Evolutionary conservation across 2,888 invertebrate species (phyloP).

Genomic region (Sepiola atlantica): DNA sequence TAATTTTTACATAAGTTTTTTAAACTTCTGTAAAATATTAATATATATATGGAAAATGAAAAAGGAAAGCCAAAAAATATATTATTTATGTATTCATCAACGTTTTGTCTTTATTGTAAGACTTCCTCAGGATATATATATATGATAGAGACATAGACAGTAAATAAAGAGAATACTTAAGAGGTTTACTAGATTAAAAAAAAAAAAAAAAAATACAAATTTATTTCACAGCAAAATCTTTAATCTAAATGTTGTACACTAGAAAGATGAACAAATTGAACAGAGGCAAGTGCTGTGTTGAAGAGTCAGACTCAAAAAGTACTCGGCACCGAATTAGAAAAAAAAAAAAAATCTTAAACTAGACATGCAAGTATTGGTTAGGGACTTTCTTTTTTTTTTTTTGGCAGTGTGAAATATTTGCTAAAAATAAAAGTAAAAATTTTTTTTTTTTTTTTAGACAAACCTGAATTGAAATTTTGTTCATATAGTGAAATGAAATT

Average conservation of each 20-base stretch:
- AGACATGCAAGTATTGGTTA: constrained; percentile 39
- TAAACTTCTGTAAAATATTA: too few relatives aligned
- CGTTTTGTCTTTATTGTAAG: too few relatives aligned
- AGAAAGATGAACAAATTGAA: constrained; percentile 37
- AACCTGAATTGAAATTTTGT: not conserved
- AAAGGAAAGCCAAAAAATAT: too few relatives aligned
- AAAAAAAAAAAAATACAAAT: not conserved
- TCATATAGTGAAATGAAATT: not conserved
- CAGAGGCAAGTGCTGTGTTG: constrained; percentile 35
- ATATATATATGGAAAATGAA: too few relatives aligned
- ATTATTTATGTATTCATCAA: too few relatives aligned
- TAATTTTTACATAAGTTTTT: too few relatives aligned
- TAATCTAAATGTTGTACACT: constrained; percentile 41
- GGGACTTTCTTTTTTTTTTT: not conserved
- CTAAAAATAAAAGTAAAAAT: not conserved
- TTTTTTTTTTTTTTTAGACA: too few relatives aligned
- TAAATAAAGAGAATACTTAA: not conserved
- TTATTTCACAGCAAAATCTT: constrained; percentile 42
- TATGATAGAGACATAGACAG: too few relatives aligned
- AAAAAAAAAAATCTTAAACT: not conserved
- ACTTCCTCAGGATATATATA: too few relatives aligned
- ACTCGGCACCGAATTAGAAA: not conserved
- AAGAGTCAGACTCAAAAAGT: not conserved
- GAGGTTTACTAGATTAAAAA: constrained; percentile 2
- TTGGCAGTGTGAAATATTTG: constrained; percentile 33